Conservation (phyloP, 1,140 invertebrate species). For the Drosophila sp. region DNA sequence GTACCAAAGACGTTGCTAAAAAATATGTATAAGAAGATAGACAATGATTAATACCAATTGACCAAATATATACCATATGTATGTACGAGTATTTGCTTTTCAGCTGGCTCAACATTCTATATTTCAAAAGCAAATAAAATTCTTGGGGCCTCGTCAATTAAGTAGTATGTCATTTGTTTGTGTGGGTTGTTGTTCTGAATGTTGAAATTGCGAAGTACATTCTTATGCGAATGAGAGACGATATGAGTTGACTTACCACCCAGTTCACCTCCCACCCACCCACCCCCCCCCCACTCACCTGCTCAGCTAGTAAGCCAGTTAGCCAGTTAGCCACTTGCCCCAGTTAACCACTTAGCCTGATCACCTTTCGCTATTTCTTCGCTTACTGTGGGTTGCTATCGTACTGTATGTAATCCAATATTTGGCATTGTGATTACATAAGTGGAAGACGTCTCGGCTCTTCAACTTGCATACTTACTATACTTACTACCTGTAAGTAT, state of each 20-base stretch:
- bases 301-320: not conserved
- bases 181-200: not conserved
- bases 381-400: conserved; percentile 6
- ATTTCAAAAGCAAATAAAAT: conserved; percentile 32
- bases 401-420: conserved; percentile 51
- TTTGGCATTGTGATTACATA: conserved; percentile 60
- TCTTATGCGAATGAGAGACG: not conserved
- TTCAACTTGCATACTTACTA: conserved; percentile 12
- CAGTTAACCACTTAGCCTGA: conserved; percentile 13
- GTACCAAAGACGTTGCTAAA: conserved; percentile 18
- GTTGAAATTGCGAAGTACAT: conserved; percentile 36
- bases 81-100: conserved; percentile 23
- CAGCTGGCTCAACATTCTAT: conserved; percentile 31
- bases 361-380: conserved; percentile 15
- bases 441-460: conserved; percentile 13
- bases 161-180: conserved; percentile 16
- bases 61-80: conserved; percentile 44
- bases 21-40: conserved; percentile 19
- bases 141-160: conserved; percentile 35
- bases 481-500: conserved; percentile 1
- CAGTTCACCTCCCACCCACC: too few relatives aligned
- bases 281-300: not conserved
- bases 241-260: conserved; percentile 11
- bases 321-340: too few relatives aligned
- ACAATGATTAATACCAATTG: conserved; percentile 31